Conservation (phyloP, 2,797 vertebrate genomes). For the Phyllotis vaccarum region DNA sequence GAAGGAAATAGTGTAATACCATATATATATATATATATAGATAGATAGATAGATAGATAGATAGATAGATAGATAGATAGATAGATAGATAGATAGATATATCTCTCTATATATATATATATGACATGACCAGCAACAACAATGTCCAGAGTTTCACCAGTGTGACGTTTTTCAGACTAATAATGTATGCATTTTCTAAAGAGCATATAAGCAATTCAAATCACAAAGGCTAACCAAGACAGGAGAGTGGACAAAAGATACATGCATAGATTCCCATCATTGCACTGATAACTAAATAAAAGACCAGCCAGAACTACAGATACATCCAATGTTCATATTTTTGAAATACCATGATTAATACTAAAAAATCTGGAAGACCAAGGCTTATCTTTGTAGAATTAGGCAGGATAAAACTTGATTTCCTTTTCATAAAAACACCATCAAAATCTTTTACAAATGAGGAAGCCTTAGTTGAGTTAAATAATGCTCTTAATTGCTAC, state of each 20-base stretch:
- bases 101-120: too few species aligned
- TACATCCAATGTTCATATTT: constrained; percentile 23
- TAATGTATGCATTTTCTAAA: constrained; percentile 13
- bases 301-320: constrained; percentile 50
- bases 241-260: background rate
- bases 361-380: background rate
- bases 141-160: constrained; percentile 34
- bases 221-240: constrained; percentile 43
- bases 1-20: constrained; percentile 37
- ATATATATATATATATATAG: too few species aligned
- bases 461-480: constrained; percentile 35
- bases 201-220: constrained; percentile 47
- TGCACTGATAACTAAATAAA: constrained; percentile 32
- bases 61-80: too few species aligned
- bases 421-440: background rate
- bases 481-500: constrained; percentile 20
- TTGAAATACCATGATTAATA: constrained; percentile 54
- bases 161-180: background rate
- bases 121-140: constrained; percentile 26
- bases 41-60: too few species aligned
- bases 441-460: constrained; percentile 36
- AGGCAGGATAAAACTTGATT: background rate
- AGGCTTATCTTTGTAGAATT: constrained; percentile 12
- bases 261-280: background rate
- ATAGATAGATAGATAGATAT: too few species aligned